Percentiles rank a stretch among this genome's conserved stretches.
phyloP scores from a whole-genome alignment of 2,888 invertebrate genomes.

The Leptopilina myrica region DNA sequence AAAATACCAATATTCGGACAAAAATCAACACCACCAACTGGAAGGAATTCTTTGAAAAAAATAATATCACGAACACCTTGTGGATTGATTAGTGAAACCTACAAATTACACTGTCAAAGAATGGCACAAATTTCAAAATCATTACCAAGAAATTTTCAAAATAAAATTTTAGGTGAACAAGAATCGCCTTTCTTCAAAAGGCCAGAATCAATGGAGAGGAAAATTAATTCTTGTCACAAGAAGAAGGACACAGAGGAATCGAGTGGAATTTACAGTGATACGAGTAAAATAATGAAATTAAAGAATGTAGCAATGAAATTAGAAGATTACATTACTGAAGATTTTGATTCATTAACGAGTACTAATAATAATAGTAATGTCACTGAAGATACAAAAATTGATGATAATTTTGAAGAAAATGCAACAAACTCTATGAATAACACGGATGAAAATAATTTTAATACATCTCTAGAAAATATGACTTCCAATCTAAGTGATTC shows the following conservation, averaged over 20 bases:
- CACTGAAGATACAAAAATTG: conserved; percentile 3
- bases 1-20: not conserved
- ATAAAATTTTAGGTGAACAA: not conserved
- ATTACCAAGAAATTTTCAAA: conserved; percentile 22
- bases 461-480: conserved; percentile 14
- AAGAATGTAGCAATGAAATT: conserved; percentile 61
- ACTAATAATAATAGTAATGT: conserved; percentile 23
- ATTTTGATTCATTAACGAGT: conserved; percentile 48
- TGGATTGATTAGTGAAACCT: not conserved
- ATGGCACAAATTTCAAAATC: not conserved
- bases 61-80: conserved; percentile 14
- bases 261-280: conserved; percentile 29
- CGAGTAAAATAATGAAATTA: conserved; percentile 30
- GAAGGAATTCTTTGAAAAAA: not conserved
- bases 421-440: not conserved
- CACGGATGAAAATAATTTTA: not conserved
- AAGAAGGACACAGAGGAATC: conserved; percentile 28
- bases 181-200: conserved; percentile 5
- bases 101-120: not conserved
- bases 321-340: conserved; percentile 61
- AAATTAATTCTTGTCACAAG: not conserved
- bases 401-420: not conserved
- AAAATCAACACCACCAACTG: conserved; percentile 5
- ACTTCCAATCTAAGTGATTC: conserved; percentile 23
- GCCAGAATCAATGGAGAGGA: not conserved